phyloP scores from a whole-genome alignment of 2,113 vertebrate genomes.

The Acinonyx jubatus region DNA sequence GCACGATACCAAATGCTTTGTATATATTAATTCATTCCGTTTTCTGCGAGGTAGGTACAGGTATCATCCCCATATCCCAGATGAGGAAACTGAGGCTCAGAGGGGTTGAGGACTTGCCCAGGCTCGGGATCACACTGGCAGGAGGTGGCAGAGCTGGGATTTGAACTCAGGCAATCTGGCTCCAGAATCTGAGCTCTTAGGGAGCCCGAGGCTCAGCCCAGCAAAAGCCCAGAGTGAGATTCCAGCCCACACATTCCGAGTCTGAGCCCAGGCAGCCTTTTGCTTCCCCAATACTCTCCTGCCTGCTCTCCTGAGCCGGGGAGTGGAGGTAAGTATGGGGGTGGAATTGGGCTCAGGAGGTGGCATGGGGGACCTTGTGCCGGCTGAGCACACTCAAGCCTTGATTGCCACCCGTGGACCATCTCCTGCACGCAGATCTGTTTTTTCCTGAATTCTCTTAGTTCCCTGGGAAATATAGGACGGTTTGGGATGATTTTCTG shows the following conservation, averaged over 20 bases:
- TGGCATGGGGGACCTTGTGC: background rate
- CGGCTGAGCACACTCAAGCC: background rate
- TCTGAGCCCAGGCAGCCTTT: no score
- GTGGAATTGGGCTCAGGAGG: background rate
- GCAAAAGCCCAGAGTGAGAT: background rate
- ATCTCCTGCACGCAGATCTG: background rate
- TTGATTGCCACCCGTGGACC: background rate
- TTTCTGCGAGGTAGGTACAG: background rate
- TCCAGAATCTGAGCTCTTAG: background rate
- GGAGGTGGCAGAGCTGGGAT: background rate
- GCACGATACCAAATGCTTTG: background rate
- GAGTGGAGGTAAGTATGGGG: background rate
- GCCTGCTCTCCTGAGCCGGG: background rate
- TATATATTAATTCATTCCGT: background rate
- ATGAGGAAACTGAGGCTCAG: background rate
- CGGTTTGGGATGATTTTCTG: background rate
- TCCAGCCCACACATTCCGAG: background rate
- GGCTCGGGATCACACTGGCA: background rate
- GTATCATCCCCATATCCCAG: background rate
- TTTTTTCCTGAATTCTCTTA: background rate
- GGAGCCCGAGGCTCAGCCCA: background rate
- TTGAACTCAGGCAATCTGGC: background rate
- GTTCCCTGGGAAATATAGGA: background rate
- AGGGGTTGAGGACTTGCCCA: background rate
- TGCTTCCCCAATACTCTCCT: rapidly evolving